phyloP scores from a whole-genome alignment of 2,113 vertebrate species.

The Paralichthys olivaceus region DNA sequence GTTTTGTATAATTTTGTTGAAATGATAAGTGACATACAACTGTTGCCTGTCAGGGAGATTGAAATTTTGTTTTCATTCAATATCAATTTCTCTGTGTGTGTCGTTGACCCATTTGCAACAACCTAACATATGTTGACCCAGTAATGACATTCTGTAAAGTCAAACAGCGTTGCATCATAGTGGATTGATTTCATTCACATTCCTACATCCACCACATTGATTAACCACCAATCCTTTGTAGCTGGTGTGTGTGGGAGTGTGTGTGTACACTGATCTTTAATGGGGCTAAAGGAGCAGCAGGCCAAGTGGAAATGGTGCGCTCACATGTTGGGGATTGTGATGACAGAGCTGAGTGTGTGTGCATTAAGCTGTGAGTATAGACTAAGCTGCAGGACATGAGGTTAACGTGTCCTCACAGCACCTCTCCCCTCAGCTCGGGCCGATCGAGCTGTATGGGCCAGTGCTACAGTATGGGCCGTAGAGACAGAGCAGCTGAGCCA shows the following conservation, averaged over 20 bases:
- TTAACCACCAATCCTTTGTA: constrained; percentile 13
- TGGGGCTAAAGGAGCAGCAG: constrained; percentile 21
- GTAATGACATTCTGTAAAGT: background rate
- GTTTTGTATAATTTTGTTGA: too few species aligned
- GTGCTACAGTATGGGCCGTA: background rate
- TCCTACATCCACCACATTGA: constrained; percentile 35
- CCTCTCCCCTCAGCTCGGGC: constrained; percentile 22
- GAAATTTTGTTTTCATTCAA: constrained; percentile 25
- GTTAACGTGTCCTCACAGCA: constrained; percentile 39
- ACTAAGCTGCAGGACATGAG: constrained; percentile 46
- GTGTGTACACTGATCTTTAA: constrained; percentile 30
- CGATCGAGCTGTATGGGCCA: constrained; percentile 27
- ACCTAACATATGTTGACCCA: background rate
- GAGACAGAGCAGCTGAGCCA: constrained; percentile 1
- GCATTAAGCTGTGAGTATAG: constrained; percentile 57
- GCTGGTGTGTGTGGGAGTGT: constrained; percentile 16
- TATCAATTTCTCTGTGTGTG: constrained; percentile 9
- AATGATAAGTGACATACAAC: too few species aligned
- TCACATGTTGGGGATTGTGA: constrained; percentile 65
- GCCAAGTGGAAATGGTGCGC: constrained; percentile 40
- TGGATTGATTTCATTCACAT: constrained; percentile 30
- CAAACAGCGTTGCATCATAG: background rate
- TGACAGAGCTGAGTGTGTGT: constrained; percentile 28
- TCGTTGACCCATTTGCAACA: constrained; percentile 40
- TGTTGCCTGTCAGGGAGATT: background rate